These are phyloP conservation scores for Pseudanteris insignis DNA, from an alignment of 2,888 invertebrate genomes.

Conservation along the genomic window DNA sequence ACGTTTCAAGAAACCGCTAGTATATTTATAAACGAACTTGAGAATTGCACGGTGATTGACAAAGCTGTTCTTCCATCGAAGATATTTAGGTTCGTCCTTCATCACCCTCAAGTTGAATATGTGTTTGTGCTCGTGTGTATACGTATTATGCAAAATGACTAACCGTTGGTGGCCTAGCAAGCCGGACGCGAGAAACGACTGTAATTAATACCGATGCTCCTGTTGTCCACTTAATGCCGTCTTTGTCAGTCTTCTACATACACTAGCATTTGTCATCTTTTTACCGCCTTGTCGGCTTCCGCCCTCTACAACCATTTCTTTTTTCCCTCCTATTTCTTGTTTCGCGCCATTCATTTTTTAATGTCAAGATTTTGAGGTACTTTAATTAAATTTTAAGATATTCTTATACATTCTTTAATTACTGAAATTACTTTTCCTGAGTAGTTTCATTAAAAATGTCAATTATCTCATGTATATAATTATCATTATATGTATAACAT, in stretches of 20 bases:
- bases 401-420: too few relatives aligned
- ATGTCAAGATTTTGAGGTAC: too few relatives aligned
- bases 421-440: too few relatives aligned
- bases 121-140: conserved; percentile 52
- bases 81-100: conserved; percentile 36
- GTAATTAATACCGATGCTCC: conserved; percentile 49
- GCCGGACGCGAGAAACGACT: conserved; percentile 50
- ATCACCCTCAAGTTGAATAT: conserved; percentile 47
- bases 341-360: too few relatives aligned
- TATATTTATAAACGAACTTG: too few relatives aligned
- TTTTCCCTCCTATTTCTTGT: conserved; percentile 6
- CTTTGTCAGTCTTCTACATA: conserved; percentile 22
- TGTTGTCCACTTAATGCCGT: conserved; percentile 37
- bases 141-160: conserved; percentile 59
- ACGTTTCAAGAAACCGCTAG: too few relatives aligned
- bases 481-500: too few relatives aligned
- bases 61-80: background rate
- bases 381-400: too few relatives aligned
- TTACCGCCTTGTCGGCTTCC: conserved; percentile 20
- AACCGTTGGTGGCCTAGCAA: conserved; percentile 55
- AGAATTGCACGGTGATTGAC: too few relatives aligned
- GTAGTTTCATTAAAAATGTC: too few relatives aligned
- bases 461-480: too few relatives aligned
- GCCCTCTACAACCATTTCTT: conserved; percentile 18
- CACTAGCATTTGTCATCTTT: conserved; percentile 27